Evolutionary conservation across 1,140 invertebrate genomes (phyloP).

Genomic region (Cardiocondyla obscurior): DNA sequence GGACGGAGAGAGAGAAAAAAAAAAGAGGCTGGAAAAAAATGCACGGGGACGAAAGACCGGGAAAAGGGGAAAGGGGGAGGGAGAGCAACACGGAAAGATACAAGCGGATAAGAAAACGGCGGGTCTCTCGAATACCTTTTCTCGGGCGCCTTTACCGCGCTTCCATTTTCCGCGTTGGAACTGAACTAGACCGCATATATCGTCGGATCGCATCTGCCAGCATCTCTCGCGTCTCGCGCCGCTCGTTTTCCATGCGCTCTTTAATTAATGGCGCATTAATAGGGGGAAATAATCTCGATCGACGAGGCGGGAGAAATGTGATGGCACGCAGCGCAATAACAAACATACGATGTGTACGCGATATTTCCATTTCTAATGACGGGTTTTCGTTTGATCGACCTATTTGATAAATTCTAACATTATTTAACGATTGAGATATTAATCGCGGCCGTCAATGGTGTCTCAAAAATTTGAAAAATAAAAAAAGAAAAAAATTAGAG

Average conservation of each 20-base stretch:
- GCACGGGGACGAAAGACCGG: conserved; percentile 38
- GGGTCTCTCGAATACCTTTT: conserved; percentile 18
- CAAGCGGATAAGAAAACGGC: conserved; percentile 30
- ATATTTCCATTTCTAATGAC: background rate
- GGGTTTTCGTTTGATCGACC: background rate
- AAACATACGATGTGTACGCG: background rate
- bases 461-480: background rate
- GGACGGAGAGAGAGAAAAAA: conserved; percentile 31
- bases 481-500: conserved; percentile 13
- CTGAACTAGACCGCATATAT: conserved; percentile 22
- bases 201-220: background rate
- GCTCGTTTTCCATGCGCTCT: background rate
- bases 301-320: background rate
- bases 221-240: conserved; percentile 10
- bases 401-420: background rate
- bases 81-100: conserved; percentile 33
- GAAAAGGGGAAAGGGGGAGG: background rate
- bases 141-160: background rate
- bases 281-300: background rate
- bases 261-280: conserved; percentile 34
- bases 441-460: no score
- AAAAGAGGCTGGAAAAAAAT: conserved; percentile 60
- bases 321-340: background rate
- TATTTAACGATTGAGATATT: background rate
- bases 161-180: conserved; percentile 26